A percentile compares a stretch with the other conserved stretches of the same genome.
Conservation (phyloP, 37 sponge, comb jelly and placozoan species). For the Ephydatia muelleri region DNA sequence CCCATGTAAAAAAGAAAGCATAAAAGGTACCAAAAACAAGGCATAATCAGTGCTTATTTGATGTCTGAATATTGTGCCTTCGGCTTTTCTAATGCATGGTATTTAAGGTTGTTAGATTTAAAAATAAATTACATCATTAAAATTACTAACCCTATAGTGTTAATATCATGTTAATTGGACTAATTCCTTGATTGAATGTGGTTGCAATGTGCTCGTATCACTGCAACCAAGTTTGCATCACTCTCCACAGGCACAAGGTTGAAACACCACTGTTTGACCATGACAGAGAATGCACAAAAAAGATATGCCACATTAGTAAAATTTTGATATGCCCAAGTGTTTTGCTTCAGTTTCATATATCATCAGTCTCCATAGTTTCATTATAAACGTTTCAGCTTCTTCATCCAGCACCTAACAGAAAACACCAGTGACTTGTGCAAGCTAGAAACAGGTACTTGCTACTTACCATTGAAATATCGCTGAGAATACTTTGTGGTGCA, state of each 20-base stretch:
- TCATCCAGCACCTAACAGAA: slow-evolving; percentile 92
- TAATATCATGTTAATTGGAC: too few relatives aligned
- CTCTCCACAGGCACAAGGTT: neutral
- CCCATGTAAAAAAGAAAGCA: too few relatives aligned
- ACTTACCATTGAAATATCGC: slow-evolving; percentile 86
- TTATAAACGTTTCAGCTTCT: slow-evolving; percentile 95
- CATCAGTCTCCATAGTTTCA: slow-evolving; percentile 94
- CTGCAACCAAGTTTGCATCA: neutral
- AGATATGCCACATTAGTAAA: slow-evolving; percentile 24
- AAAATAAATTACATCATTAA: too few relatives aligned
- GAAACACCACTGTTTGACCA: neutral
- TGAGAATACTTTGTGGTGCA: slow-evolving; percentile 56
- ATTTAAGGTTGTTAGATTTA: too few relatives aligned
- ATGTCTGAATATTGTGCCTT: too few relatives aligned
- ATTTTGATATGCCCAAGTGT: slow-evolving; percentile 87
- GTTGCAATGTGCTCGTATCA: neutral
- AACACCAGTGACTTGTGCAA: neutral
- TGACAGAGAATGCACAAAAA: neutral
- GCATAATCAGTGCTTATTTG: too few relatives aligned
- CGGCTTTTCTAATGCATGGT: too few relatives aligned
- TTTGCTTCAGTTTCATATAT: slow-evolving; percentile 98
- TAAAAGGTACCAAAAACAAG: too few relatives aligned
- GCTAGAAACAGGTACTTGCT: neutral
- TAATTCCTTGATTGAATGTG: too few relatives aligned
- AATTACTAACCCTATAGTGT: too few relatives aligned